phyloP scores from a whole-genome alignment of 1,140 invertebrate species.

The Mizuhopecten yessoensis region DNA sequence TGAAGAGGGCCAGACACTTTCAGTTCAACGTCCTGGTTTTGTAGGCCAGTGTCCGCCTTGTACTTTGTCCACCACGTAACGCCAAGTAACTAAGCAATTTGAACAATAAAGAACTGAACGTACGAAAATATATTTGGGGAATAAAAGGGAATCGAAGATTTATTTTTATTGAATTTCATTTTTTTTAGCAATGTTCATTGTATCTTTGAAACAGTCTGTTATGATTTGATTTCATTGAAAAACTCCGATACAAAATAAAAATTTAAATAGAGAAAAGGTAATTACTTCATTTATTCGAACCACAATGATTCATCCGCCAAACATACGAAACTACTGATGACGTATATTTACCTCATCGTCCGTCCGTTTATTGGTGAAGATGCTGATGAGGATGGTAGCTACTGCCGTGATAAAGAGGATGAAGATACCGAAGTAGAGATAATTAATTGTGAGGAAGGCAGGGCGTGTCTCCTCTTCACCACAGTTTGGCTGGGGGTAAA shows the following conservation, averaged over 20 bases:
- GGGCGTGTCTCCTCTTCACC: slow-evolving; percentile 74
- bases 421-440: slow-evolving; percentile 80
- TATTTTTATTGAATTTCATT: too few species aligned
- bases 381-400: slow-evolving; percentile 74
- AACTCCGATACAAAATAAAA: too few species aligned
- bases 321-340: too few species aligned
- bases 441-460: slow-evolving; percentile 75
- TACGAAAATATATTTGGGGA: too few species aligned
- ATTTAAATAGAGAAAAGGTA: too few species aligned
- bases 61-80: slow-evolving; percentile 62
- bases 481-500: slow-evolving; percentile 74
- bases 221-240: too few species aligned
- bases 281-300: too few species aligned
- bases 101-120: neutral
- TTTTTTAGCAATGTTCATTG: too few species aligned
- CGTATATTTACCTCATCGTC: slow-evolving; percentile 69
- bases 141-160: too few species aligned
- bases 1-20: too few species aligned
- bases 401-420: slow-evolving; percentile 73
- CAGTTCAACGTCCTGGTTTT: neutral
- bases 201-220: too few species aligned
- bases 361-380: slow-evolving; percentile 72
- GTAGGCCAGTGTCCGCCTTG: neutral
- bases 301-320: too few species aligned
- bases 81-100: slow-evolving; percentile 45